Evolutionary conservation across 1,140 invertebrate species (phyloP).

Genomic region (Schlechtendalia chinensis): DNA sequence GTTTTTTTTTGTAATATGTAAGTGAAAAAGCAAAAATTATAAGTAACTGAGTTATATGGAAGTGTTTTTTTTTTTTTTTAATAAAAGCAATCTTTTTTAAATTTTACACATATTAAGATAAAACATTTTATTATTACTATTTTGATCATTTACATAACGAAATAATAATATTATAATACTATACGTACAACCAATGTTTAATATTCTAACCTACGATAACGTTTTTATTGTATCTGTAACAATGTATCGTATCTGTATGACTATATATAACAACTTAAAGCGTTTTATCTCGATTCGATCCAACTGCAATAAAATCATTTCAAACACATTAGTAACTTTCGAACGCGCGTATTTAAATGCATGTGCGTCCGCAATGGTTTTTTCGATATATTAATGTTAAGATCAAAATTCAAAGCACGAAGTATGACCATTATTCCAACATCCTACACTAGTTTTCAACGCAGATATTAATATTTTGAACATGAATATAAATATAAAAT

Average conservation of each 20-base stretch:
- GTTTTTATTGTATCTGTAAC: background rate
- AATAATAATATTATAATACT: too few species aligned
- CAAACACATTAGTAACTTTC: background rate
- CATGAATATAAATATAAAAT: slow-evolving; percentile 1
- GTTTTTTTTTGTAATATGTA: too few species aligned
- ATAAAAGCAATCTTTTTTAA: too few species aligned
- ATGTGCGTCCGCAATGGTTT: background rate
- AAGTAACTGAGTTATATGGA: too few species aligned
- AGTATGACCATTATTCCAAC: background rate
- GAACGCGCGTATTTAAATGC: background rate
- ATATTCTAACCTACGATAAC: background rate
- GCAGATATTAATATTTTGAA: slow-evolving; percentile 20
- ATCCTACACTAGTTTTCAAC: background rate
- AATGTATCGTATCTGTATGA: too few species aligned
- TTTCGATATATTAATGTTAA: slow-evolving; percentile 1
- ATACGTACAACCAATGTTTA: background rate
- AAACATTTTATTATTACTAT: too few species aligned
- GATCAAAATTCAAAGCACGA: slow-evolving; percentile 32
- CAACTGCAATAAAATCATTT: background rate
- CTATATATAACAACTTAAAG: background rate
- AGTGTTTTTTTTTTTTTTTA: too few species aligned
- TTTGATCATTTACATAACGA: too few species aligned
- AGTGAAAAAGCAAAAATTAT: too few species aligned
- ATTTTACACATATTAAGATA: too few species aligned
- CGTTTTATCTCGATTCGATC: background rate